These are phyloP conservation scores for Caenorhabditis inopinata DNA, from an alignment of 1,140 invertebrate species.

Conservation along the genomic window DNA sequence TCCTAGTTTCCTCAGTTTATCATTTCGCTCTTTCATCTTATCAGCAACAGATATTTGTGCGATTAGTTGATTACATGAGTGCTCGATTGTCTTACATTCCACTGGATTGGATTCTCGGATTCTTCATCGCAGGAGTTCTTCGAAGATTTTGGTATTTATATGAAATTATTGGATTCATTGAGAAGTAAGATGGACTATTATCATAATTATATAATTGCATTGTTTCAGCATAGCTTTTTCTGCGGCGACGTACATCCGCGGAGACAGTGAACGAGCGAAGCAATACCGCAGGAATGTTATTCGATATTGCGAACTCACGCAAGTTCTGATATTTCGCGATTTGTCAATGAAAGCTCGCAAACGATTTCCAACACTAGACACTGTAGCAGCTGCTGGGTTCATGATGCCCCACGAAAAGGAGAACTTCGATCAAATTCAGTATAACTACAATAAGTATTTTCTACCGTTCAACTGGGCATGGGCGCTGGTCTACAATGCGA, in stretches of 20 bases:
- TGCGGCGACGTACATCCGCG: conserved; percentile 36
- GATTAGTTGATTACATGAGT: conserved; percentile 14
- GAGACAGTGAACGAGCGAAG: conserved; percentile 15
- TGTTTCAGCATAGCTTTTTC: conserved; percentile 38
- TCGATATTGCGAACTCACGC: conserved; percentile 35
- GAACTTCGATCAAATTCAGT: conserved; percentile 44
- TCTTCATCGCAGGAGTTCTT: conserved; percentile 44
- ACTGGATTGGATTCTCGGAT: conserved; percentile 44
- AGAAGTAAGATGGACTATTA: conserved; percentile 34
- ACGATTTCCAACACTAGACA: conserved; percentile 44
- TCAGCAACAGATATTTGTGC: conserved; percentile 26
- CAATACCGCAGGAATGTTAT: conserved; percentile 37
- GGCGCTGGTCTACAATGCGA: conserved; percentile 39
- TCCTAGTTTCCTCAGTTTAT: conserved; percentile 34
- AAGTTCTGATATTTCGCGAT: conserved; percentile 45
- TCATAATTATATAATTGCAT: no score
- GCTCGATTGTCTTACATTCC: conserved; percentile 37
- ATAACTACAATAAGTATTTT: conserved; percentile 45
- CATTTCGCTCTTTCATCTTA: conserved; percentile 15
- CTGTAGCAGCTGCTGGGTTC: conserved; percentile 42
- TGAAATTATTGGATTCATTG: conserved; percentile 45
- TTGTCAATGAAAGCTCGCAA: conserved; percentile 41
- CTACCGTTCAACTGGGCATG: conserved; percentile 47
- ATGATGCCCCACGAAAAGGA: conserved; percentile 48
- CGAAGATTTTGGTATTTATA: conserved; percentile 41